Evolutionary conservation across 2,113 vertebrate genomes (phyloP).

Genomic region (Sminthopsis crassicaudata): DNA sequence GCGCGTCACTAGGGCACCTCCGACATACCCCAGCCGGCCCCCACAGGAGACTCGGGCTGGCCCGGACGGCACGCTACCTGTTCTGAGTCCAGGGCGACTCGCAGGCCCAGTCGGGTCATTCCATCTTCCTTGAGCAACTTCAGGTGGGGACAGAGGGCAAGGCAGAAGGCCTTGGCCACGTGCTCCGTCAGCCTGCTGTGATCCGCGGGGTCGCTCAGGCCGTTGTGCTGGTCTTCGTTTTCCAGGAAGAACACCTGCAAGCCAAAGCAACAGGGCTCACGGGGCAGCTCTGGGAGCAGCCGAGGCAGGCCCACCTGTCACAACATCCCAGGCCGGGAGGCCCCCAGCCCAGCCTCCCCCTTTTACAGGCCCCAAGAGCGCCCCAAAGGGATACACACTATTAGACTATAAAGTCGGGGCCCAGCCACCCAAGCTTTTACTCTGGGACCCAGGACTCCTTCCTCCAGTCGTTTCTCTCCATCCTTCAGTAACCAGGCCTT

Average conservation of each 20-base stretch:
- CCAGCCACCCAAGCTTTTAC: no score
- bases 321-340: no score
- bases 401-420: no score
- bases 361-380: no score
- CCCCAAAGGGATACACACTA: no score
- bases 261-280: slow-evolving; percentile 42
- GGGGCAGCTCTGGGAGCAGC: not conserved
- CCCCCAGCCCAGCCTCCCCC: no score
- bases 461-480: no score
- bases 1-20: not conserved
- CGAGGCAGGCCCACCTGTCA: not conserved
- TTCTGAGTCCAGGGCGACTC: slow-evolving; percentile 95
- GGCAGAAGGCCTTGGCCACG: slow-evolving; percentile 95
- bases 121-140: slow-evolving; percentile 98
- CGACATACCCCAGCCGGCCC: not conserved
- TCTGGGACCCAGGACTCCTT: no score
- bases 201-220: slow-evolving; percentile 95
- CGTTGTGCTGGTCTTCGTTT: slow-evolving; percentile 93
- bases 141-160: slow-evolving; percentile 95
- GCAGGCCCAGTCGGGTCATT: slow-evolving; percentile 95
- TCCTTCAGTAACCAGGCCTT: no score
- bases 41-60: not conserved
- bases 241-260: slow-evolving; percentile 96
- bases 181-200: slow-evolving; percentile 97
- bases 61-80: slow-evolving; percentile 85